Evolutionary conservation across 2,113 vertebrate genomes (phyloP).

Genomic region (Platichthys stellatus): DNA sequence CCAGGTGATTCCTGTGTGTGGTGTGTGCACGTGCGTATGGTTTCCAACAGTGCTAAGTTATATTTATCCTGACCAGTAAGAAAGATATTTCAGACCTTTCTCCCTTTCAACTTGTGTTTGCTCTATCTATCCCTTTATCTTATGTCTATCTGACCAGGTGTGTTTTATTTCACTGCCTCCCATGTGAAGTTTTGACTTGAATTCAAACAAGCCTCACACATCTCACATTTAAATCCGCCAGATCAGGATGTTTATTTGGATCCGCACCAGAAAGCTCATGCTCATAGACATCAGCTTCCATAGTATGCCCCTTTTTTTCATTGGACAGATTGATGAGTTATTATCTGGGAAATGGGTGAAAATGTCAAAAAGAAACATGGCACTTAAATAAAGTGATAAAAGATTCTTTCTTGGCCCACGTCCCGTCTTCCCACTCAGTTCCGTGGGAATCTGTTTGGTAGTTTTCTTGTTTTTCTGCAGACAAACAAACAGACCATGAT

Average conservation of each 20-base stretch:
- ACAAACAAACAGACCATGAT: background rate
- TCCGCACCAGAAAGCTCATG: too few relatives aligned
- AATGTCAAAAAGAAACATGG: background rate
- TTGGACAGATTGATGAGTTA: background rate
- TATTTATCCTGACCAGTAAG: conserved; percentile 25
- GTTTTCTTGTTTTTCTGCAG: background rate
- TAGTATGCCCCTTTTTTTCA: too few relatives aligned
- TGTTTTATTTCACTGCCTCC: background rate
- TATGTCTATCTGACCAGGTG: background rate
- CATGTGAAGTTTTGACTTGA: background rate
- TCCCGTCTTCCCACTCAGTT: background rate
- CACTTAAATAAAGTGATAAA: background rate
- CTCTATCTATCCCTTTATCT: background rate
- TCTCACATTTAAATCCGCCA: too few relatives aligned
- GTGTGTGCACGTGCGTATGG: conserved; percentile 27
- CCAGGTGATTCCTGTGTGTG: conserved; percentile 15
- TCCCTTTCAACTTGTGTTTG: background rate
- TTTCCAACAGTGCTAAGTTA: conserved; percentile 14
- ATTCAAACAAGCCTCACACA: too few relatives aligned
- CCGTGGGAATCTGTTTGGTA: background rate
- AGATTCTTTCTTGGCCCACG: background rate
- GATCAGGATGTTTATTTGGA: too few relatives aligned
- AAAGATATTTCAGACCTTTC: conserved; percentile 19
- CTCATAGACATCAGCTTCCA: too few relatives aligned
- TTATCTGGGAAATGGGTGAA: background rate